Evolutionary conservation across 1,140 invertebrate species (phyloP).

Genomic region (Rhagoletis zephyria): DNA sequence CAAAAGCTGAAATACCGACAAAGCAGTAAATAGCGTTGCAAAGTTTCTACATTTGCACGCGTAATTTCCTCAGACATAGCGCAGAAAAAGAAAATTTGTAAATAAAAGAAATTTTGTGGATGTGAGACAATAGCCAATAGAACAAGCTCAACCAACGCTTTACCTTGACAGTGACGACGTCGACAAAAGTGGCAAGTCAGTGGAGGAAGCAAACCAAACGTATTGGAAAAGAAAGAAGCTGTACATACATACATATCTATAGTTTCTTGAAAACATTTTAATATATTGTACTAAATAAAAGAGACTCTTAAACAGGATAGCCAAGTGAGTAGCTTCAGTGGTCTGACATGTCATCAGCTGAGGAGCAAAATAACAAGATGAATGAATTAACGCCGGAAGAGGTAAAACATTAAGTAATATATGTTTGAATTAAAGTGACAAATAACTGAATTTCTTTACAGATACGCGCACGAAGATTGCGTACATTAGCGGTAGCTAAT

Average conservation of each 20-base stretch:
- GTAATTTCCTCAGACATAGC: neutral
- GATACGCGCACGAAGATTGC: conserved; percentile 81
- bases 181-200: conserved; percentile 26
- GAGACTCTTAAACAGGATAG: neutral
- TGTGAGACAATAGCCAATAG: neutral
- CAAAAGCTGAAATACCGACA: neutral
- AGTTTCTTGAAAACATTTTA: neutral
- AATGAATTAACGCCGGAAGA: conserved; percentile 82
- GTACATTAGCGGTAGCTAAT: conserved; percentile 76
- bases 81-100: neutral
- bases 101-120: conserved; percentile 14
- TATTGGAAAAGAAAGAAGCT: conserved; percentile 22
- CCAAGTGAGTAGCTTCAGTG: neutral
- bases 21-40: neutral
- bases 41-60: neutral
- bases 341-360: conserved; percentile 24
- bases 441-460: conserved; percentile 69
- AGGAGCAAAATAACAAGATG: conserved; percentile 42
- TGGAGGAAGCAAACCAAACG: neutral
- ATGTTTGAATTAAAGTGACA: conserved; percentile 37
- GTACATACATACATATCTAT: neutral
- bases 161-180: conserved; percentile 25
- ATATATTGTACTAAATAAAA: neutral
- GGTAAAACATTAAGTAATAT: conserved; percentile 73
- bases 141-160: neutral